Evolutionary conservation across 1,140 invertebrate species (phyloP).

Genomic region (Popillia japonica): DNA sequence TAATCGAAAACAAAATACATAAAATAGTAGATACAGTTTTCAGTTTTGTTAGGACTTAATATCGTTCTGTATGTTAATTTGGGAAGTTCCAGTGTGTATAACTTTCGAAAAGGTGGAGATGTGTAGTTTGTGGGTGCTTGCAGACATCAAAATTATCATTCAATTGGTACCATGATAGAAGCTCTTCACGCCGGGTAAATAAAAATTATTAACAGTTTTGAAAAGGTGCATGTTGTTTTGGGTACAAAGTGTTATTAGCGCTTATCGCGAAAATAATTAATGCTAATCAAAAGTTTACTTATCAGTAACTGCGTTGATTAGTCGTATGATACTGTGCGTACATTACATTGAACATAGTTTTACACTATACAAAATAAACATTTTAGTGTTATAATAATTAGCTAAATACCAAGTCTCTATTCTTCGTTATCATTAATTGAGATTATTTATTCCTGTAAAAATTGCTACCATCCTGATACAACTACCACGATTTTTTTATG

Average conservation of each 20-base stretch:
- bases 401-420: no score
- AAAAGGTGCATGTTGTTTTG: not conserved
- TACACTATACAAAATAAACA: no score
- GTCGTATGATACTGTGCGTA: no score
- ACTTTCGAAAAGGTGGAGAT: conserved; percentile 16
- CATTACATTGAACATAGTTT: no score
- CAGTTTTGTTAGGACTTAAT: not conserved
- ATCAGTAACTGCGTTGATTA: not conserved
- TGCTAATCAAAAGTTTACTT: not conserved
- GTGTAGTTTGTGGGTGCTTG: conserved; percentile 1
- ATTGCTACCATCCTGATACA: no score
- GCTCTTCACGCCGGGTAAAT: conserved; percentile 9
- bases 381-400: no score
- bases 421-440: no score
- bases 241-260: not conserved
- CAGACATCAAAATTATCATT: not conserved
- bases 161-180: not conserved
- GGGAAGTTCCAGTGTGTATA: not conserved
- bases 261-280: not conserved
- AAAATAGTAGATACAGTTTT: not conserved
- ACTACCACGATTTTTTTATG: no score
- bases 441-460: no score
- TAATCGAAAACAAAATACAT: not conserved
- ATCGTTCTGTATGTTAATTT: not conserved
- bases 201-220: not conserved